Percentiles rank a stretch among this genome's conserved stretches.
Evolutionary conservation across 2,113 vertebrate species (phyloP).

Genomic region (Fukomys damarensis): DNA sequence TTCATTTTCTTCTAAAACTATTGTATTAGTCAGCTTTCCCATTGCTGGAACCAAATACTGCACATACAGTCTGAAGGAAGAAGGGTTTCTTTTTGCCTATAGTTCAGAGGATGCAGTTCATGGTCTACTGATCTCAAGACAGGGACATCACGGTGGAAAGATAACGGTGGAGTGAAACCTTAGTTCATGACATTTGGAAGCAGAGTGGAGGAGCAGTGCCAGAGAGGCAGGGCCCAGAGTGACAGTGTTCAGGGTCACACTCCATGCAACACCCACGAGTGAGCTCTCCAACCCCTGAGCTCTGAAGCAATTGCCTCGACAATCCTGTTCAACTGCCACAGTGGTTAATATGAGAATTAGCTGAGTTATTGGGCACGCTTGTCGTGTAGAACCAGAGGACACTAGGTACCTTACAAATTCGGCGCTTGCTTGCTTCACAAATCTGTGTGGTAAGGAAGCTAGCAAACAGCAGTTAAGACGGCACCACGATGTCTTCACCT

Average conservation of each 20-base stretch:
- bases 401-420: neutral
- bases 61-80: neutral
- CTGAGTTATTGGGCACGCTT: neutral
- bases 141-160: neutral
- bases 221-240: neutral
- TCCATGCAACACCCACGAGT: neutral
- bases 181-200: neutral
- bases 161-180: neutral
- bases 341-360: neutral
- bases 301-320: neutral
- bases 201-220: neutral
- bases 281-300: neutral
- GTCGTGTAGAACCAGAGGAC: neutral
- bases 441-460: neutral
- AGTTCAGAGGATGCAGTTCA: neutral
- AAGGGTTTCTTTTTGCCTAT: neutral
- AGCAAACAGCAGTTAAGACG: neutral
- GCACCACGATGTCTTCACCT: constrained; percentile 1
- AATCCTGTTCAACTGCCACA: neutral
- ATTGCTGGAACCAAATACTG: neutral
- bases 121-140: neutral
- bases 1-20: neutral
- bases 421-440: neutral
- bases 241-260: neutral
- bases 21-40: neutral